Base-by-base conservation (phyloP, 2,113 vertebrate genomes). In the Planiliza haematocheilus region DNA sequence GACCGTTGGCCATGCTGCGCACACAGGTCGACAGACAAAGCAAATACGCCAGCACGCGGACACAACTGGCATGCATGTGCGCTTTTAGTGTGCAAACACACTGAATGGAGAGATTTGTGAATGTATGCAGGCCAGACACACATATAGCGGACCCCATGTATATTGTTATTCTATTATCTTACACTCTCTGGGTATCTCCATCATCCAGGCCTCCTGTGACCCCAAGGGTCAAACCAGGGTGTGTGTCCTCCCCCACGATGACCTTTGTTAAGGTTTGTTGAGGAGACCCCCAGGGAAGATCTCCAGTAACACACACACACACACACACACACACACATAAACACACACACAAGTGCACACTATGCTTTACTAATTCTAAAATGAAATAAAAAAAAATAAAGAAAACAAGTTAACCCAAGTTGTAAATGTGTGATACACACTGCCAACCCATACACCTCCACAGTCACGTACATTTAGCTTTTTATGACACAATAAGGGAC, bases 161-260 rank as follows among this genome's bases (percentile, higher is more conserved):
- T 58, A 83, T 75, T 75, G 65, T 58, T 58, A 57, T 81, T 81
- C 74, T 75, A 71, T 85, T 75, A 83, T 81, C 50, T 79, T 39
- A 76, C 77, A 74, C 62, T 72, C 61, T 77, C 18, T 24, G 5
- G 79, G 70, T 91, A 93, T 94, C 93, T 87, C 70, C 74, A 71
- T 86, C 88, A 69, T 46, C 66, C 92, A 94, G 90, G 70, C 90
- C 85, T 88, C 59, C 72, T 60, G 41, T 90, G 90, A 91, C 90
- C 92, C 70, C 6, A 24, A 50, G 87, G 90, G 86, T 89, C 85
- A 88, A 64, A 67, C 34, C 61, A 51, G 68, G 53, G 39, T 57
- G 42, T 46, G 58, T 38, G 49, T 69, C 76, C 81, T 87, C 87
- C 88, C 88, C 85, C 86, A 71, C 68, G 65, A 16, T 91, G 93